Evolutionary conservation across 2,888 invertebrate genomes (phyloP).

Genomic region (Hartigia nigra): DNA sequence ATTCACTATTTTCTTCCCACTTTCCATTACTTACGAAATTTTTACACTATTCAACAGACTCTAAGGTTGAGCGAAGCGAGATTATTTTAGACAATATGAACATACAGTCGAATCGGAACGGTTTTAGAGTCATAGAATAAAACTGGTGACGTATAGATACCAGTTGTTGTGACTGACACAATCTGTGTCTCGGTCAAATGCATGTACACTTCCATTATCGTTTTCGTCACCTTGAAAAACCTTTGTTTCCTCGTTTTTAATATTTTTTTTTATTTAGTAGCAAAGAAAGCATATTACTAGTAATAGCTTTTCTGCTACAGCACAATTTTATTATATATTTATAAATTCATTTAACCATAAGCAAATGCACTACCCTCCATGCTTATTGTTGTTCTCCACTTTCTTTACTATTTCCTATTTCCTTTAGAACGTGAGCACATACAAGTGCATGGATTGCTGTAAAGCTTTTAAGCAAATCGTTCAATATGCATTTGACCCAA

Average conservation of each 20-base stretch:
- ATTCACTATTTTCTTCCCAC: slow-evolving; percentile 1
- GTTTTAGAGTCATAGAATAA: not conserved
- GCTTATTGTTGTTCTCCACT: not conserved
- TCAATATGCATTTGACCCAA: not conserved
- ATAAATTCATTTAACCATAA: not conserved
- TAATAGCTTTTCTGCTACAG: not conserved
- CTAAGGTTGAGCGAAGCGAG: slow-evolving; percentile 53
- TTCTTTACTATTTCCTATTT: not conserved
- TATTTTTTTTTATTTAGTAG: not conserved
- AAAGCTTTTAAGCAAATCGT: not conserved
- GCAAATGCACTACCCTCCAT: not conserved
- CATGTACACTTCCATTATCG: not conserved
- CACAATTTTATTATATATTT: not conserved
- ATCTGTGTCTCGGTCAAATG: not conserved
- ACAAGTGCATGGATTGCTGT: not conserved
- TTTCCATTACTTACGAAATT: not conserved
- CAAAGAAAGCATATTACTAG: not conserved
- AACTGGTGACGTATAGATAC: not conserved
- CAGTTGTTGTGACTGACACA: not conserved
- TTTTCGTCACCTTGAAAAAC: not conserved
- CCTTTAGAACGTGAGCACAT: not conserved
- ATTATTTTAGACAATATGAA: slow-evolving; percentile 34
- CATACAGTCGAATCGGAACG: not conserved
- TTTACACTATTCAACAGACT: slow-evolving; percentile 34
- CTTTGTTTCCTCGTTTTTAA: not conserved